Conservation (phyloP, 2,888 invertebrate genomes). For the Drosophila quinaria region DNA sequence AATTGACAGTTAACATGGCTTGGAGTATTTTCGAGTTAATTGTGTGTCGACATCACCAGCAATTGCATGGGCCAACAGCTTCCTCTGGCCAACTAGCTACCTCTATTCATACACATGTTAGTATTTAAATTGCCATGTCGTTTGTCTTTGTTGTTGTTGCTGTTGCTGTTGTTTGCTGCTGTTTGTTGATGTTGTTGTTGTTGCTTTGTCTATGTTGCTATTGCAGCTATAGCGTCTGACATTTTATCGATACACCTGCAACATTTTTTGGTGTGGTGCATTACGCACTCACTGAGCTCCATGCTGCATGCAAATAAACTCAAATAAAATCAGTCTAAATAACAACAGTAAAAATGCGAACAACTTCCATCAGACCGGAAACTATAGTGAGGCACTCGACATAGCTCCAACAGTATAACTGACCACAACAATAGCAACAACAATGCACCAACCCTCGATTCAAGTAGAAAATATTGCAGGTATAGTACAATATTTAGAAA, state of each 20-base stretch:
- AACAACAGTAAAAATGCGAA: conserved; percentile 31
- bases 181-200: conserved; percentile 20
- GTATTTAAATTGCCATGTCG: conserved; percentile 81
- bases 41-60: conserved; percentile 76
- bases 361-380: conserved; percentile 19
- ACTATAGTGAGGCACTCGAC: conserved; percentile 17
- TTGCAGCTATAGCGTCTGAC: conserved; percentile 65
- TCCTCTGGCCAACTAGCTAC: conserved; percentile 29
- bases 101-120: conserved; percentile 65
- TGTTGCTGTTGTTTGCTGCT: conserved; percentile 24
- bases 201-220: conserved; percentile 40
- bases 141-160: conserved; percentile 43
- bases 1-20: conserved; percentile 81
- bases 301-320: conserved; percentile 38
- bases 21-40: conserved; percentile 77
- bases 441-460: neutral
- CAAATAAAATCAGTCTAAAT: conserved; percentile 17
- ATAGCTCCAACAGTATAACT: conserved; percentile 10
- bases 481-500: conserved; percentile 11
- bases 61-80: conserved; percentile 19
- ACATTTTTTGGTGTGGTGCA: conserved; percentile 27
- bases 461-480: conserved; percentile 10
- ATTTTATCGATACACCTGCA: conserved; percentile 76
- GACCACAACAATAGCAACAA: conserved; percentile 16
- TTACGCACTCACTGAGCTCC: conserved; percentile 37